phyloP scores from a whole-genome alignment of 2,113 vertebrate species.

The Amazona vittata region DNA sequence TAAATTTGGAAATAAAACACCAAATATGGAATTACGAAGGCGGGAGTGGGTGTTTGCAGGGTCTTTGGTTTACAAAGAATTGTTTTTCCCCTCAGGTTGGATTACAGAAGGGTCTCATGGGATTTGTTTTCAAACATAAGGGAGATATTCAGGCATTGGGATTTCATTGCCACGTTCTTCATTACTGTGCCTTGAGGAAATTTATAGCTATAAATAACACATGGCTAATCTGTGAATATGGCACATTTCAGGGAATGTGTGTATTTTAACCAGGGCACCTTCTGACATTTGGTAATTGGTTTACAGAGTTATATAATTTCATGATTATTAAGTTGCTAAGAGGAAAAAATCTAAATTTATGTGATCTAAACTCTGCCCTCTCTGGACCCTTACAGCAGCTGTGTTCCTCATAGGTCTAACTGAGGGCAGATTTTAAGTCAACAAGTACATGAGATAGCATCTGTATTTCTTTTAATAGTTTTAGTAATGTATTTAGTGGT shows the following conservation, averaged over 20 bases:
- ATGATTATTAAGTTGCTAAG: conserved; percentile 41
- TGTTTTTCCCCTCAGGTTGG: background rate
- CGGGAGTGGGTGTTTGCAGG: background rate
- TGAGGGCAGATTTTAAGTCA: conserved; percentile 11
- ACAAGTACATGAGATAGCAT: background rate
- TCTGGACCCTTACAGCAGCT: background rate
- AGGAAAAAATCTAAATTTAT: background rate
- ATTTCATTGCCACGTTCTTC: conserved; percentile 61
- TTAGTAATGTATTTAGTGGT: background rate
- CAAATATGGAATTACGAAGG: background rate
- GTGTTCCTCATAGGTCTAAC: background rate
- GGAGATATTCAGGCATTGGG: conserved; percentile 51
- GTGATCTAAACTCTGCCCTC: conserved; percentile 14
- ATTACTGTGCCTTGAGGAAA: conserved; percentile 40
- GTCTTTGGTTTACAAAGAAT: background rate
- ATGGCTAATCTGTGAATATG: conserved; percentile 62
- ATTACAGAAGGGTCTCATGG: conserved; percentile 33
- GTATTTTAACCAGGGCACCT: conserved; percentile 66
- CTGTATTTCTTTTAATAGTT: background rate
- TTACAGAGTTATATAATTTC: conserved; percentile 66
- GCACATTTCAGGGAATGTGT: conserved; percentile 31
- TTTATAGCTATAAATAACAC: conserved; percentile 65
- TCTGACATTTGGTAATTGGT: conserved; percentile 64
- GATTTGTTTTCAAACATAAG: conserved; percentile 46
- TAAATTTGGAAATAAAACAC: background rate